Percentiles rank a stretch among this genome's conserved stretches.
phyloP scores from a whole-genome alignment of 2,113 vertebrate species.

The Festucalex cinctus region DNA sequence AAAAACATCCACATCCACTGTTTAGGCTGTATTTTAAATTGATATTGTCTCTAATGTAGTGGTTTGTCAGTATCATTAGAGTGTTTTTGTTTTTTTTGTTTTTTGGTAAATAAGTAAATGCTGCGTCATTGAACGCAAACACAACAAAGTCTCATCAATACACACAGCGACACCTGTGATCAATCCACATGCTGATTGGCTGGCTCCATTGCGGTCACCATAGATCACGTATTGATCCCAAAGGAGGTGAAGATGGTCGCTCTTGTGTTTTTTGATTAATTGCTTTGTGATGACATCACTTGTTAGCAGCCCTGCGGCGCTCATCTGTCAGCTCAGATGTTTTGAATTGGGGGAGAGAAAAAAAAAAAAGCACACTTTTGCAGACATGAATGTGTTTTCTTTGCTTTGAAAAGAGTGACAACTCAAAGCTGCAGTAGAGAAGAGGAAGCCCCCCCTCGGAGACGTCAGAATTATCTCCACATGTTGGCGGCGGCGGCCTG shows the following conservation, averaged over 20 bases:
- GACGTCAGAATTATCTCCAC: conserved; percentile 19
- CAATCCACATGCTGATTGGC: neutral
- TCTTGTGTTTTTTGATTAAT: conserved; percentile 3
- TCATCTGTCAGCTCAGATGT: conserved; percentile 26
- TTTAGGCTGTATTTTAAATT: neutral
- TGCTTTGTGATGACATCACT: conserved; percentile 1
- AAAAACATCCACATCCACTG: too few species aligned
- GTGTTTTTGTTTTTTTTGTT: neutral
- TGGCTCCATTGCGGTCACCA: neutral
- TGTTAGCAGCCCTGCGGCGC: conserved; percentile 8
- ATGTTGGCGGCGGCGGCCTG: conserved; percentile 8
- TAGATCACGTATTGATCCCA: neutral
- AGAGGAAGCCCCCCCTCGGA: neutral
- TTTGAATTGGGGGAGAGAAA: conserved; percentile 14
- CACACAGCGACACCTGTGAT: conserved; percentile 1
- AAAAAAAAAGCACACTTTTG: conserved; percentile 26
- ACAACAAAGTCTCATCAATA: neutral
- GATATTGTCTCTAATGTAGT: neutral
- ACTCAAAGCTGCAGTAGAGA: conserved; percentile 14
- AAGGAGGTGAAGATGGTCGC: neutral
- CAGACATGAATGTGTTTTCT: conserved; percentile 33
- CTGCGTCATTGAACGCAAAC: neutral
- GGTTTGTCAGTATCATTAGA: neutral
- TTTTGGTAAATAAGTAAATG: neutral
- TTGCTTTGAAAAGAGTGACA: conserved; percentile 24